phyloP scores from a whole-genome alignment of 1,140 invertebrate genomes.

The Grapholita molesta region DNA sequence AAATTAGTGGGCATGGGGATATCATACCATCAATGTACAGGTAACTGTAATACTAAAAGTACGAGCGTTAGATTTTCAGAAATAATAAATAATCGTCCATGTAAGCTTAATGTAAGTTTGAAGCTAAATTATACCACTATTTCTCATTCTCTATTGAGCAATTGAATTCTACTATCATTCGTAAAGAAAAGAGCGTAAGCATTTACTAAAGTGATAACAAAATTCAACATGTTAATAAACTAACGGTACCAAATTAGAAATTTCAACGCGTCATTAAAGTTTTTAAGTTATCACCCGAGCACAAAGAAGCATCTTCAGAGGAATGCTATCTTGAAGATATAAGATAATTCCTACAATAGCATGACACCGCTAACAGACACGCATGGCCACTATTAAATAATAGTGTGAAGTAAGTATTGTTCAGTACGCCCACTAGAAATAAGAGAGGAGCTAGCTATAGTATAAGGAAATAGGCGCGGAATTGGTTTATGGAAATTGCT shows the following conservation, averaged over 20 bases:
- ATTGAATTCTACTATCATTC: neutral
- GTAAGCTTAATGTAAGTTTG: no score
- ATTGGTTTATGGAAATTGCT: neutral
- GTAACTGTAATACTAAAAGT: neutral
- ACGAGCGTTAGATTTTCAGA: neutral
- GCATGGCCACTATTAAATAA: conserved; percentile 23
- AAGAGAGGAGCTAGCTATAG: neutral
- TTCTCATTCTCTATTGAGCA: neutral
- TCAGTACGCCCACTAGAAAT: conserved; percentile 20
- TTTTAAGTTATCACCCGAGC: neutral
- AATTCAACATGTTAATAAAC: neutral
- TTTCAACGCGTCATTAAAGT: conserved; percentile 3
- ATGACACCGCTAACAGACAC: conserved; percentile 11
- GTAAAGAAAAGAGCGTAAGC: neutral
- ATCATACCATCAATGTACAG: neutral
- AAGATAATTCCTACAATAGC: conserved; percentile 10
- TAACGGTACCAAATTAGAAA: conserved; percentile 16
- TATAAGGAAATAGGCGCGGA: neutral
- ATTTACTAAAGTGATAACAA: neutral
- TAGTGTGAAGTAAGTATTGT: conserved; percentile 27
- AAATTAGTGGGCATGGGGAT: neutral
- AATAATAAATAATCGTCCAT: no score
- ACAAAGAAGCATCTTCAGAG: conserved; percentile 11
- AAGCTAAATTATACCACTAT: no score
- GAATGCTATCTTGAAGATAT: conserved; percentile 8